Conservation (phyloP, 2,797 vertebrate species). For the Lepilemur septentrionalis region DNA sequence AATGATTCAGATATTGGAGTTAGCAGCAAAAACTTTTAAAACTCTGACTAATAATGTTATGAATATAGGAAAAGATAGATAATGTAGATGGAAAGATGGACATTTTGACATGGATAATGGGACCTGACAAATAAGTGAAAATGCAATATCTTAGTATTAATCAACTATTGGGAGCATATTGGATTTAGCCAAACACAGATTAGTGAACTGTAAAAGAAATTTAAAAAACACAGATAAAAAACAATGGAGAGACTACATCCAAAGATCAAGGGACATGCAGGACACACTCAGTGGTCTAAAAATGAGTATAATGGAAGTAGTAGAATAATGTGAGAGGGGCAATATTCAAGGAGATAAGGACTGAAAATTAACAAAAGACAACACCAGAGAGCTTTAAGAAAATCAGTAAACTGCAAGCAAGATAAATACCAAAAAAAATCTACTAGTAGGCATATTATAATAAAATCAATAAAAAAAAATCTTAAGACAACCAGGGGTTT, state of each 20-base stretch:
- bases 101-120: neutral
- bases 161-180: neutral
- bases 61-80: neutral
- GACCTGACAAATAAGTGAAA: neutral
- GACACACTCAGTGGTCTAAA: neutral
- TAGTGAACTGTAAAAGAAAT: neutral
- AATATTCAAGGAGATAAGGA: neutral
- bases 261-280: neutral
- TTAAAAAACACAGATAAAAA: neutral
- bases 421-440: neutral
- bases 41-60: neutral
- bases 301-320: too few species aligned
- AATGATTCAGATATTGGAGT: neutral
- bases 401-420: neutral
- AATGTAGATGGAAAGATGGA: neutral
- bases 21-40: neutral
- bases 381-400: neutral
- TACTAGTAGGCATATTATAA: neutral
- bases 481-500: neutral
- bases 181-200: neutral
- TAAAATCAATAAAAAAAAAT: neutral
- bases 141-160: neutral
- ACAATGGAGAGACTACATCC: neutral
- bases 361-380: neutral
- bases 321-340: neutral